Conservation (phyloP, 1,140 invertebrate species). For the Bombus consobrinus region DNA sequence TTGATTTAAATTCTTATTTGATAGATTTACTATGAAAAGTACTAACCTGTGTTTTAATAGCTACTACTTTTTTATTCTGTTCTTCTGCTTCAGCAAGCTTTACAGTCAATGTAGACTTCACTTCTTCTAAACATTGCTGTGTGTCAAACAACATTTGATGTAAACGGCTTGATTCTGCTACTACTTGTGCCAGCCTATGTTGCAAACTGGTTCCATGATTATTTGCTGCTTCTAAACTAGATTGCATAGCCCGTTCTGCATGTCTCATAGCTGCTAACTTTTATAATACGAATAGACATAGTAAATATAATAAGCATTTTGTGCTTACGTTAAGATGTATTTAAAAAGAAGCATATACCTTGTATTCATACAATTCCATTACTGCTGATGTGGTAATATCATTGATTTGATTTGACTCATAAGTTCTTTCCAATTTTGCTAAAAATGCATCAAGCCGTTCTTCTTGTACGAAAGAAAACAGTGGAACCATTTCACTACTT, state of each 20-base stretch:
- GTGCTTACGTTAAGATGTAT: neutral
- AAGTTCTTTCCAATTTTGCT: slow-evolving; percentile 78
- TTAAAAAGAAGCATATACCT: slow-evolving; percentile 71
- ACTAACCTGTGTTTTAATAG: slow-evolving; percentile 66
- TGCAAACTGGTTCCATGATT: slow-evolving; percentile 82
- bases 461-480: slow-evolving; percentile 82
- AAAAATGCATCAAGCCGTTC: slow-evolving; percentile 82
- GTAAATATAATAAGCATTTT: neutral
- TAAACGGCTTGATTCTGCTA: slow-evolving; percentile 80
- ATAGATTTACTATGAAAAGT: slow-evolving; percentile 8
- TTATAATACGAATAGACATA: slow-evolving; percentile 34
- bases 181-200: slow-evolving; percentile 81
- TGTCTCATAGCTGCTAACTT: slow-evolving; percentile 82
- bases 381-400: slow-evolving; percentile 86
- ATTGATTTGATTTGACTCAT: slow-evolving; percentile 80
- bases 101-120: slow-evolving; percentile 66
- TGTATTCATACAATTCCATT: slow-evolving; percentile 89
- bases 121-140: slow-evolving; percentile 82
- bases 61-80: slow-evolving; percentile 67
- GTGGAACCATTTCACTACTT: slow-evolving; percentile 65
- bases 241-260: slow-evolving; percentile 81
- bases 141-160: slow-evolving; percentile 82
- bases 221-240: slow-evolving; percentile 83
- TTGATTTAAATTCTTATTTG: slow-evolving; percentile 11
- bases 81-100: slow-evolving; percentile 67